These are phyloP conservation scores for Mus spicilegus DNA, from an alignment of 2,113 vertebrate species.

Conservation along the genomic window DNA sequence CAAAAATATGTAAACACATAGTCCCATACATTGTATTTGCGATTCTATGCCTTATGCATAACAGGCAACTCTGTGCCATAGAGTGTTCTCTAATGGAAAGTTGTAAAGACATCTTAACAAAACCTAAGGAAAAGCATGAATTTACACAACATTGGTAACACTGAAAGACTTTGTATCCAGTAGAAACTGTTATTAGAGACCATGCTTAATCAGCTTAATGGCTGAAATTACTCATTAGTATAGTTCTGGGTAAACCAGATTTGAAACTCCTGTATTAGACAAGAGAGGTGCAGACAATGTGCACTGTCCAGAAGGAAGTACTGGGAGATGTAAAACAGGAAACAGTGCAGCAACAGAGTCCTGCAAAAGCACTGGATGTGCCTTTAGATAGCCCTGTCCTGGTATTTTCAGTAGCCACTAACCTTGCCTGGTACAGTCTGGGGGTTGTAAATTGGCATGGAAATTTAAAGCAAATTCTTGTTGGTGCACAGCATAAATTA, in stretches of 20 bases:
- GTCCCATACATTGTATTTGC: not conserved
- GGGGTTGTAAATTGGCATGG: slow-evolving; percentile 86
- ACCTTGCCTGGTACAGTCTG: slow-evolving; percentile 93
- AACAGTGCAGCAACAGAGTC: not conserved
- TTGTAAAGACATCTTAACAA: slow-evolving; percentile 4
- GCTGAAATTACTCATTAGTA: not conserved
- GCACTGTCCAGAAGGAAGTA: not conserved
- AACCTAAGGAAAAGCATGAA: not conserved
- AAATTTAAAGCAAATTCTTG: slow-evolving; percentile 88
- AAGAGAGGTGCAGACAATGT: not conserved
- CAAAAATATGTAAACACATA: not conserved
- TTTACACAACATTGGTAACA: not conserved
- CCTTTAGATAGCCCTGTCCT: slow-evolving; percentile 92
- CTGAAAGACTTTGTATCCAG: not conserved
- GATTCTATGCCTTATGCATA: not conserved
- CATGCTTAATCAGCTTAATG: not conserved
- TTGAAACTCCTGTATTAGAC: not conserved
- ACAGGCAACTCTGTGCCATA: not conserved
- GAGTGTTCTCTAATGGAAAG: not conserved
- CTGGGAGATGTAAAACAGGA: not conserved
- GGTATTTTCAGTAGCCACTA: slow-evolving; percentile 92
- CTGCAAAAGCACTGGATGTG: slow-evolving; percentile 82
- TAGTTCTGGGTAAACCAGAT: not conserved
- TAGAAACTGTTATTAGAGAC: not conserved
- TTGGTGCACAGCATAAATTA: slow-evolving; percentile 84